Percentiles rank a stretch among this genome's conserved stretches.
Evolutionary conservation across 2,113 vertebrate genomes (phyloP).

Genomic region (Hippocampus barbouri): DNA sequence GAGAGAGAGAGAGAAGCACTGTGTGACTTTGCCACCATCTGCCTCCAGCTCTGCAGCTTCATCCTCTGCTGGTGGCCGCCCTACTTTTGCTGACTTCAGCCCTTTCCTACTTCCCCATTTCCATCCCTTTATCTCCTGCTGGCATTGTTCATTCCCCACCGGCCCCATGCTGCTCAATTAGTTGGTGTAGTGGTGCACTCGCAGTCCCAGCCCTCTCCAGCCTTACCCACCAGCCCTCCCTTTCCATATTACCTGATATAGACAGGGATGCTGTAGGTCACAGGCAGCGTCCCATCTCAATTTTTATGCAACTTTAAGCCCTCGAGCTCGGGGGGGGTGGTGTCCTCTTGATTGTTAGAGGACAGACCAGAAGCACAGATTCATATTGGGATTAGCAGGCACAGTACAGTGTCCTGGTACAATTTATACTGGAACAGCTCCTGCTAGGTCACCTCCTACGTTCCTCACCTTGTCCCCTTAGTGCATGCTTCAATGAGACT

Average conservation of each 20-base stretch:
- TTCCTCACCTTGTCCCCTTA: conserved; percentile 17
- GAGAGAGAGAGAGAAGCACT: conserved; percentile 12
- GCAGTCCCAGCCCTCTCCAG: conserved; percentile 37
- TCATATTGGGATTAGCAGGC: conserved; percentile 44
- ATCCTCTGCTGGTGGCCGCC: conserved; percentile 58
- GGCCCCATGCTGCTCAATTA: conserved; percentile 66
- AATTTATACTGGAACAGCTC: conserved; percentile 41
- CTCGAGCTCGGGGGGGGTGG: conserved; percentile 36
- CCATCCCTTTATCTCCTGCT: conserved; percentile 58
- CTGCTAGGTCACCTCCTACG: conserved; percentile 32
- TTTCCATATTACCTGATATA: conserved; percentile 53
- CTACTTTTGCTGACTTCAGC: conserved; percentile 72
- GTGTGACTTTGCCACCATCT: conserved; percentile 74
- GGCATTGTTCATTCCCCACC: conserved; percentile 65
- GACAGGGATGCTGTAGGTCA: conserved; percentile 42
- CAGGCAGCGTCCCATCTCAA: conserved; percentile 45
- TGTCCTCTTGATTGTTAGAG: conserved; percentile 67
- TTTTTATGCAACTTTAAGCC: conserved; percentile 54
- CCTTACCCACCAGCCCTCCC: not conserved
- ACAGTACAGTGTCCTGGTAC: conserved; percentile 46
- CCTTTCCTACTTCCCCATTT: conserved; percentile 45
- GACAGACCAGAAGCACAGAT: conserved; percentile 53
- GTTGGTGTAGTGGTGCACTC: conserved; percentile 63
- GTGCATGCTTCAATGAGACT: conserved; percentile 49
- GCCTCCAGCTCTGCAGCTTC: conserved; percentile 57